Conservation (phyloP, 1,140 invertebrate genomes). For the Heliconius hermathena region DNA sequence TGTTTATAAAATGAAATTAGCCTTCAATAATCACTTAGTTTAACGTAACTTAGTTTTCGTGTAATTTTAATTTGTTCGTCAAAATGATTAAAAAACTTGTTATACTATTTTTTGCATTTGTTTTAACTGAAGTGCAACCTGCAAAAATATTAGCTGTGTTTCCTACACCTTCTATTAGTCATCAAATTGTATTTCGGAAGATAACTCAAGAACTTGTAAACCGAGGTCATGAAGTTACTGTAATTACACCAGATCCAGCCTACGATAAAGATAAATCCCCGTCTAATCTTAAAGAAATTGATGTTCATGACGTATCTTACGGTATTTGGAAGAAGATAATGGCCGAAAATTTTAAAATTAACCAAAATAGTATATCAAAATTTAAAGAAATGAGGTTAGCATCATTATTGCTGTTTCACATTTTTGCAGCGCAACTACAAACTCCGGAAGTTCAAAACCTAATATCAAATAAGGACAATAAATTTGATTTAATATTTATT, state of each 20-base stretch:
- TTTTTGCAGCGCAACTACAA: conserved; percentile 44
- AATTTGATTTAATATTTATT: conserved; percentile 62
- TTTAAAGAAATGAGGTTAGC: conserved; percentile 24
- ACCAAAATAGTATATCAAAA: not conserved
- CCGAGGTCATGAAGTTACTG: conserved; percentile 76
- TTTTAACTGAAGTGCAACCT: not conserved
- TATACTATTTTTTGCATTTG: not conserved
- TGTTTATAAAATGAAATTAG: not conserved
- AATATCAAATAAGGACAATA: conserved; percentile 48
- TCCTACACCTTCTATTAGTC: conserved; percentile 80
- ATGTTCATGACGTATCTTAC: conserved; percentile 62
- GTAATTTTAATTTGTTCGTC: not conserved
- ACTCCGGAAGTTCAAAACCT: conserved; percentile 50
- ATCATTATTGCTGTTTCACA: conserved; percentile 22
- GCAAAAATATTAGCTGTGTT: conserved; percentile 79
- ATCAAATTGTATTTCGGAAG: conserved; percentile 78
- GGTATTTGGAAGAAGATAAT: conserved; percentile 36
- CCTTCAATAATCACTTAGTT: not conserved
- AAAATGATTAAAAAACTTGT: not conserved
- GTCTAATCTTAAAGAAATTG: conserved; percentile 65
- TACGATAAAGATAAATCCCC: conserved; percentile 46
- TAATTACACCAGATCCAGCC: conserved; percentile 65
- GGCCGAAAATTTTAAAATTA: not conserved
- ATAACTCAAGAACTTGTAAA: conserved; percentile 70
- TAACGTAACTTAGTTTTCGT: not conserved